Base-by-base conservation (phyloP, 1,140 invertebrate species). In the Neuroterus valhalla region DNA sequence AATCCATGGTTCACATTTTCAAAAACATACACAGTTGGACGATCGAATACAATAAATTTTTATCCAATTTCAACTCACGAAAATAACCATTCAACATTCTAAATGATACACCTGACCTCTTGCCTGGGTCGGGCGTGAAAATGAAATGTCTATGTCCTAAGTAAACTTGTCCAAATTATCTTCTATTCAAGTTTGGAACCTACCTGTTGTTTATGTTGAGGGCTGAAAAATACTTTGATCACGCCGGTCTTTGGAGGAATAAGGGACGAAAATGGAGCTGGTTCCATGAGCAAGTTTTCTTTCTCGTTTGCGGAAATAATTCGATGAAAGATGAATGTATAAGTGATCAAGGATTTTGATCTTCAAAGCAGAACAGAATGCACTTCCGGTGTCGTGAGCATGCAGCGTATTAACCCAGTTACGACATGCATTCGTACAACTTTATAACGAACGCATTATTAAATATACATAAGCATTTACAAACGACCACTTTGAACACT, bases 391-490 rank as follows among this genome's bases (percentile, higher is more conserved):
- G 52, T 62, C 52, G 19, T 62, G 52, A 62, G 15, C 23, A 62
- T 62, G 50, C 50, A 19, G 10, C 50, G 31, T 62, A 78, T 84
- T 86, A 84, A 86, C 85, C 85, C 78, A 85, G 73, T 85, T 86
- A 85, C 77, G 71, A 80, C 79, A 80, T 78, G n/a, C n/a, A n/a
- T n/a, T n/a, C n/a, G n/a, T n/a, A 76, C 78, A 74, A 68, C 76
- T 80, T 72, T 78, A 77, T 72, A 78, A 71, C 78, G 68, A 52
- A 55, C 78, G 71, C 70, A 70, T 81, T 83, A 84, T 82, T 81
- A 80, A 81, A 50, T 48, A 62, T 66, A 38, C 10, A 38, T 38
- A 38, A 38, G 31, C 70, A 46, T 68, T 23, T 73, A 66, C 50
- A 21, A 78, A 55, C 70, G 68, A 68, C 52, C 15, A 50, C 74